Base-by-base conservation (phyloP, 92 coral and sea anemone species). In the Epizoanthus fatuus region DNA sequence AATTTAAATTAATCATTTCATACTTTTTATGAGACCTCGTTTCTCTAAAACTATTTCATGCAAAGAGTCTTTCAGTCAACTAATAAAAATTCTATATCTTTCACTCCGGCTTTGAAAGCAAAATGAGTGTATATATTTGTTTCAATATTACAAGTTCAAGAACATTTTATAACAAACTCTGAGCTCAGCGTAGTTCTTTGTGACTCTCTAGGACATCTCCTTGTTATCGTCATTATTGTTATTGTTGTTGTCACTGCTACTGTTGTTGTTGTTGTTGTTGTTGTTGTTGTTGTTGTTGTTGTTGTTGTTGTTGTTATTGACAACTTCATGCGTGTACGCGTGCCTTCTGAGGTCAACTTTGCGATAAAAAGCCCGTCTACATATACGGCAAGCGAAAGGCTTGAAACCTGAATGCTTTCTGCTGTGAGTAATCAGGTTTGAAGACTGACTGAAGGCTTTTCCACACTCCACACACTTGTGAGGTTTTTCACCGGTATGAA, bases 401-500 rank as follows among this genome's bases (percentile, higher is more conserved):
- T 95, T 96, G 75, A 95, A 93, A 12, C 99, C 99, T 3, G 90
- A 83, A 64, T 96, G 99, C 84, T 96, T 96, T 63, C 99, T 88
- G 73, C 99, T 96, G 87, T 96, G 98, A 1, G 98, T 96, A 54
- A 96, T 96, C 55, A 96, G 98, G 63, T 96, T 96, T 8, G 98
- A 95, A 2, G 99, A 96, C 73, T 96, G 99, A 56, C 99, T 96
- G 66, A 96, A 96, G 32, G 99, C 90, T 71, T 96, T 96, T 47
- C 99, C 99, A 19, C 99, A 96, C 79, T 96, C 96, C 42, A 86
- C 62, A 67, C 99, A 96, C 70, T 91, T 93, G 63, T 96, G 99
- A 3, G 99, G 99, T 47, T 96, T 96, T 64, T 96, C 99, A 0
- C 99, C 99, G 1, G 99, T 96, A 87, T 96, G 99, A 63, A 92